Evolutionary conservation across 2,797 vertebrate genomes (phyloP).

Genomic region (Helostoma temminkii): DNA sequence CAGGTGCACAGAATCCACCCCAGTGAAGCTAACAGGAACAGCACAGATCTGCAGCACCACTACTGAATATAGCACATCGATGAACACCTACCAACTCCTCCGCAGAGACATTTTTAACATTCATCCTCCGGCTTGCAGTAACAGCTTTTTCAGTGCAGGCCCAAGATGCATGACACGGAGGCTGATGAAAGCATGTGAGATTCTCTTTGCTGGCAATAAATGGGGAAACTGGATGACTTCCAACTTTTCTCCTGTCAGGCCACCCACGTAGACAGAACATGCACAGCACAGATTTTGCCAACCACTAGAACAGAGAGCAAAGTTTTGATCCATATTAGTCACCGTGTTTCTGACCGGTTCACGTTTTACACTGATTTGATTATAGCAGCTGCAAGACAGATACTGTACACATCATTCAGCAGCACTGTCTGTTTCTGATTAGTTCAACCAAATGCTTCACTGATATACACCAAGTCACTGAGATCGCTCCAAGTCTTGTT

Average conservation of each 20-base stretch:
- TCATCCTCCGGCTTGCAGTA: constrained; percentile 26
- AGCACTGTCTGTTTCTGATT: neutral
- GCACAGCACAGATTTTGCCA: constrained; percentile 75
- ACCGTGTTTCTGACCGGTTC: neutral
- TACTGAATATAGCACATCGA: constrained; percentile 31
- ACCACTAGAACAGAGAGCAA: constrained; percentile 69
- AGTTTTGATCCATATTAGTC: constrained; percentile 56
- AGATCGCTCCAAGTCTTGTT: neutral
- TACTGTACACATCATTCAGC: neutral
- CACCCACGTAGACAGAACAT: constrained; percentile 88
- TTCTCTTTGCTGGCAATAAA: constrained; percentile 48
- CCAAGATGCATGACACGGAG: constrained; percentile 37
- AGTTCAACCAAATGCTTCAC: neutral
- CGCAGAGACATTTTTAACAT: constrained; percentile 34
- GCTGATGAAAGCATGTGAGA: constrained; percentile 43
- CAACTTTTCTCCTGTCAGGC: constrained; percentile 79
- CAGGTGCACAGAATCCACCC: no score
- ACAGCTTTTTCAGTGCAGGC: constrained; percentile 31
- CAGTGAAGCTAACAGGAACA: neutral
- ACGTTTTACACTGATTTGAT: neutral
- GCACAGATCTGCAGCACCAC: constrained; percentile 32
- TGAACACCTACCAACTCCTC: constrained; percentile 38
- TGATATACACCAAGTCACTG: neutral
- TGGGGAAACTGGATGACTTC: constrained; percentile 63
- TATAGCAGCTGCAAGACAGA: neutral